These are phyloP conservation scores for Rhinogobius similis DNA, from an alignment of 2,113 vertebrate species.

Conservation along the genomic window DNA sequence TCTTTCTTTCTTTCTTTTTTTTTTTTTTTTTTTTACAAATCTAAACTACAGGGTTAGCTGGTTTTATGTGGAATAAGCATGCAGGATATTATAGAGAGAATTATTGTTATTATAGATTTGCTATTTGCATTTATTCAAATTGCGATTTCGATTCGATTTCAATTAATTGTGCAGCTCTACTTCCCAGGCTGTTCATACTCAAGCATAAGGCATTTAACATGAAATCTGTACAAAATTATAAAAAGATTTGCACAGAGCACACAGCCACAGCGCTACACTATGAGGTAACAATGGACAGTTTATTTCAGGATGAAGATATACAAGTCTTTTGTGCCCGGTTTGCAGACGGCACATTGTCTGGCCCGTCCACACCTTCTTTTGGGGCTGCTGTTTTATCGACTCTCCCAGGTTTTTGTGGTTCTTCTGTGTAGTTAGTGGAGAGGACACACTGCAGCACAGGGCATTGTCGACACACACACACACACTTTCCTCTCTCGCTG, in stretches of 20 bases:
- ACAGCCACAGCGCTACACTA: neutral
- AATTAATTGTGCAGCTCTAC: too few relatives aligned
- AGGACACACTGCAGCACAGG: constrained; percentile 68
- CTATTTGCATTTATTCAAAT: too few relatives aligned
- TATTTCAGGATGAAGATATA: constrained; percentile 1
- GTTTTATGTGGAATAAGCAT: too few relatives aligned
- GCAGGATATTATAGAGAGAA: too few relatives aligned
- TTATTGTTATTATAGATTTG: too few relatives aligned
- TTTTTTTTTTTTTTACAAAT: too few relatives aligned
- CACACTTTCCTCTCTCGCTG: constrained; percentile 52
- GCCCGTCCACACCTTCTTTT: constrained; percentile 3
- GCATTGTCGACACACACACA: constrained; percentile 55
- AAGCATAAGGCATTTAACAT: too few relatives aligned
- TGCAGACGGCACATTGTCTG: constrained; percentile 3
- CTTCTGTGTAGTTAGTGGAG: constrained; percentile 29
- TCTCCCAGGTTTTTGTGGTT: constrained; percentile 11
- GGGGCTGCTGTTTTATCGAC: constrained; percentile 3
- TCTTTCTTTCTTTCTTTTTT: too few relatives aligned
- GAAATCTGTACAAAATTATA: neutral
- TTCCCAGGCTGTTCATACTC: too few relatives aligned
- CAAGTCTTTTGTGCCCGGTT: neutral
- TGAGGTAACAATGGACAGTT: neutral
- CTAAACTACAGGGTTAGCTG: too few relatives aligned
- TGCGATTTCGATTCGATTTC: too few relatives aligned
- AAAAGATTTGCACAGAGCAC: neutral